These are phyloP conservation scores for Heliconius ethilla DNA, from an alignment of 2,888 invertebrate genomes.

Conservation along the genomic window DNA sequence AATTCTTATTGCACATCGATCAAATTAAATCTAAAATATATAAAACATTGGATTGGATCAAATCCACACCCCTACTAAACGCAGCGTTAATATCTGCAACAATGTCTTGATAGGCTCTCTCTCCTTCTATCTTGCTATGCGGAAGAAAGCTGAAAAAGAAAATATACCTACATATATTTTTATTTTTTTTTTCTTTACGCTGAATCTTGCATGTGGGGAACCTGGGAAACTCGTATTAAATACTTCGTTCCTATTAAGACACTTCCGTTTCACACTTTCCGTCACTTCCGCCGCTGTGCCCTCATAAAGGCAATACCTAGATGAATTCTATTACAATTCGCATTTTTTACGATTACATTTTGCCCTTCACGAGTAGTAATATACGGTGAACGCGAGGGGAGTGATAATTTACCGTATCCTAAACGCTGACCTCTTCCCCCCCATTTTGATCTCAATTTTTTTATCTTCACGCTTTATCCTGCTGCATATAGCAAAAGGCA, in stretches of 20 bases:
- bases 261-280: background rate
- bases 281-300: too few species aligned
- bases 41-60: too few species aligned
- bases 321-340: conserved; percentile 49
- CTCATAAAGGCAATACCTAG: conserved; percentile 33
- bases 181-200: background rate
- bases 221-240: background rate
- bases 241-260: background rate
- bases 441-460: background rate
- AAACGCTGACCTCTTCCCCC: conserved; percentile 36
- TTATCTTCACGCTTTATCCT: background rate
- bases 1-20: too few species aligned
- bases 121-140: too few species aligned
- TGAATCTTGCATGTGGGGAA: background rate
- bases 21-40: too few species aligned
- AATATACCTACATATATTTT: too few species aligned
- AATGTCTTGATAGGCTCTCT: too few species aligned
- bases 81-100: too few species aligned
- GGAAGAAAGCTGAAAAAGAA: too few species aligned
- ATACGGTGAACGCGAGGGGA: conserved; percentile 52
- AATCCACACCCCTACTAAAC: too few species aligned
- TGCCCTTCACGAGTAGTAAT: conserved; percentile 50
- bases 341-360: conserved; percentile 40
- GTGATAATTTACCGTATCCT: conserved; percentile 67
- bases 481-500: too few species aligned